Evolutionary conservation across 2,888 invertebrate genomes (phyloP).

Genomic region (Sthenelais limicola): DNA sequence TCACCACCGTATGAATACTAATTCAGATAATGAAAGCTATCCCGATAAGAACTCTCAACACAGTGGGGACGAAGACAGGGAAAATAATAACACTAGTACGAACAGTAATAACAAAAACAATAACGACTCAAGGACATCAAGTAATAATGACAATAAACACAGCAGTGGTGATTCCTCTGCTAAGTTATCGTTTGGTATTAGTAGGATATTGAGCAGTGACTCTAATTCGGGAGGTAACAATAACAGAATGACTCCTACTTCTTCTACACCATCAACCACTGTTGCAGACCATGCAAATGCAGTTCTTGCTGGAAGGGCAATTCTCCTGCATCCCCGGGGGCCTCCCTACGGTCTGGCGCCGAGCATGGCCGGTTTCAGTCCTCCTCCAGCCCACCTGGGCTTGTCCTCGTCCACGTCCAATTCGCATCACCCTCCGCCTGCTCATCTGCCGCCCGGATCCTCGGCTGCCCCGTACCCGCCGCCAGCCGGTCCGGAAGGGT

Average conservation of each 20-base stretch:
- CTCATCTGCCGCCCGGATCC: slow-evolving; percentile 11
- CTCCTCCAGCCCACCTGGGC: slow-evolving; percentile 22
- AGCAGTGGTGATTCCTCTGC: slow-evolving; percentile 32
- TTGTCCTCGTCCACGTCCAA: not conserved
- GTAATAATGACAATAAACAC: no score
- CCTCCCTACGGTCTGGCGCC: slow-evolving; percentile 19
- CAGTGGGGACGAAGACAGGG: no score
- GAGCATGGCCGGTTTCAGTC: slow-evolving; percentile 26
- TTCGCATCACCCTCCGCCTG: not conserved
- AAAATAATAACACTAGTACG: no score
- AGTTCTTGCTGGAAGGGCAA: not conserved
- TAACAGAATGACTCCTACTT: not conserved
- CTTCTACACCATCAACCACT: not conserved
- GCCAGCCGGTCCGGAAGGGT: slow-evolving; percentile 16
- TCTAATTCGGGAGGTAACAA: not conserved
- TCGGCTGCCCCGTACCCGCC: slow-evolving; percentile 19
- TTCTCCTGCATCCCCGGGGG: no score
- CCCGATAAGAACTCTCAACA: no score
- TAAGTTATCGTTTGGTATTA: slow-evolving; percentile 49
- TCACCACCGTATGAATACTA: no score
- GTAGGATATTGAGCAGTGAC: slow-evolving; percentile 45
- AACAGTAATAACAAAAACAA: no score
- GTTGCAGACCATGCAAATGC: not conserved
- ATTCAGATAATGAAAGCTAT: no score
- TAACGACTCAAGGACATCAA: no score